Evolutionary conservation across 1,140 invertebrate genomes (phyloP).

Genomic region (Proctacanthus coquilletti): DNA sequence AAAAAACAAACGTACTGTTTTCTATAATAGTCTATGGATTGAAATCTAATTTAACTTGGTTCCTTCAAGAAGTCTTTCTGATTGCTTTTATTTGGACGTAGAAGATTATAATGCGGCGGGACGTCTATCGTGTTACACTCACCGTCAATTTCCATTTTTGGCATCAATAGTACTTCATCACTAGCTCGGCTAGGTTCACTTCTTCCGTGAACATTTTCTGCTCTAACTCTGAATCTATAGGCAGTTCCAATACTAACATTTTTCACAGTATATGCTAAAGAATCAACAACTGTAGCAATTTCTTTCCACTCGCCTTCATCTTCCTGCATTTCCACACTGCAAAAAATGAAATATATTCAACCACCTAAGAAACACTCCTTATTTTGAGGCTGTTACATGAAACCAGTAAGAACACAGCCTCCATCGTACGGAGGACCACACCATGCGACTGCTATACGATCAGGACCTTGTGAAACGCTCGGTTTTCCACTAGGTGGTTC

Average conservation of each 20-base stretch:
- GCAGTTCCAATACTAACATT: conserved; percentile 37
- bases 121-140: no score
- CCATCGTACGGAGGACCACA: conserved; percentile 69
- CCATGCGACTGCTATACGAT: conserved; percentile 53
- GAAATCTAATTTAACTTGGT: no score
- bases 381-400: no score
- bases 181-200: conserved; percentile 45
- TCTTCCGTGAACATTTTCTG: conserved; percentile 61
- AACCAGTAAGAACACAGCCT: conserved; percentile 69
- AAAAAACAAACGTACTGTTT: no score
- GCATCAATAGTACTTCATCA: no score
- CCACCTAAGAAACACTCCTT: no score
- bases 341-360: background rate
- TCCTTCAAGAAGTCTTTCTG: no score
- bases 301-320: conserved; percentile 40
- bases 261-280: conserved; percentile 42
- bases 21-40: no score
- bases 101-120: no score
- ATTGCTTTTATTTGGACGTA: no score
- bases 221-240: conserved; percentile 59
- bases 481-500: conserved; percentile 57
- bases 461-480: conserved; percentile 32
- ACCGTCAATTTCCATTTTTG: no score
- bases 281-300: conserved; percentile 44
- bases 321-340: conserved; percentile 49